Conservation (phyloP, 2,888 invertebrate genomes). For the Diploptera punctata region DNA sequence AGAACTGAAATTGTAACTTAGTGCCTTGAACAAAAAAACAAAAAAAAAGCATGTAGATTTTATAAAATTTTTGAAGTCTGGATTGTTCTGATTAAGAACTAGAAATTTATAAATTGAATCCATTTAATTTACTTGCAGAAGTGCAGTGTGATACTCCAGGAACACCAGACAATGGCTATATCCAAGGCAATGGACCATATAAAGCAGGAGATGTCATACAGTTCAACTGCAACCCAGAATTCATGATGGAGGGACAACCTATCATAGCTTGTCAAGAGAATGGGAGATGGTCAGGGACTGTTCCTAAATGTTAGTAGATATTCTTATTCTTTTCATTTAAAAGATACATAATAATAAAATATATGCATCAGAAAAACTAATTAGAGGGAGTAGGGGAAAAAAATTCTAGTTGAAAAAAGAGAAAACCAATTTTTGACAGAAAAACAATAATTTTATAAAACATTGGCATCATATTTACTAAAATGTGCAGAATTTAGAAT, state of each 20-base stretch:
- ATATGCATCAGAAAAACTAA: not conserved
- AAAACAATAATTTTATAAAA: no score
- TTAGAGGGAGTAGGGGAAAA: no score
- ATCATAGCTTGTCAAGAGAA: slow-evolving; percentile 89
- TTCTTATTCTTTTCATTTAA: not conserved
- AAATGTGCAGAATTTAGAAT: no score
- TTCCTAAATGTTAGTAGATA: slow-evolving; percentile 79
- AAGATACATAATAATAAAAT: not conserved
- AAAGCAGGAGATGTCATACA: slow-evolving; percentile 86
- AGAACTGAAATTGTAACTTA: no score
- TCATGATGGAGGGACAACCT: slow-evolving; percentile 89
- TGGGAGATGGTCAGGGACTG: slow-evolving; percentile 82
- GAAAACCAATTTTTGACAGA: no score
- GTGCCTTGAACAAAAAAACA: no score
- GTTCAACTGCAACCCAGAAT: slow-evolving; percentile 87
- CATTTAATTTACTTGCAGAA: slow-evolving; percentile 59
- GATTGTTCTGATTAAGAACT: no score
- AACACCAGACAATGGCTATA: slow-evolving; percentile 78
- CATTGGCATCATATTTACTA: no score
- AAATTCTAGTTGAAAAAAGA: no score
- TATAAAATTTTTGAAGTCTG: no score
- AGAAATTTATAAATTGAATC: no score
- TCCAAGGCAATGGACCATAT: slow-evolving; percentile 78
- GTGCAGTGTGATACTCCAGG: slow-evolving; percentile 80
- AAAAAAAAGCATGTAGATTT: no score